Evolutionary conservation across 2,113 vertebrate species (phyloP).

Genomic region (Solenodon paradoxus): DNA sequence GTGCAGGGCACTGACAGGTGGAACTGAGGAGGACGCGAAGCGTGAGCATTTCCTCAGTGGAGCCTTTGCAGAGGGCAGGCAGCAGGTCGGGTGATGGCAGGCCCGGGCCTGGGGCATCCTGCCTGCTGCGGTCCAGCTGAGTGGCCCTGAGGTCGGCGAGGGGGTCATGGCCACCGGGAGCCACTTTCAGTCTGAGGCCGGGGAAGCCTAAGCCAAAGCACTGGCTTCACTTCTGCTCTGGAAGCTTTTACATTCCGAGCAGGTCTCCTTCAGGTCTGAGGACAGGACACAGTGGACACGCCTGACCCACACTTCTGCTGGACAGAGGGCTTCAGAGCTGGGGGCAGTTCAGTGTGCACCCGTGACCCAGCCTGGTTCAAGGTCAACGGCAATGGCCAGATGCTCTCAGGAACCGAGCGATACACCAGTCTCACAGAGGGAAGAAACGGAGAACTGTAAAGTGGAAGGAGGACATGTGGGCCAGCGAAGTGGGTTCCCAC

Average conservation of each 20-base stretch:
- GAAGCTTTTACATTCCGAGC: background rate
- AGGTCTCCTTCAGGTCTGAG: background rate
- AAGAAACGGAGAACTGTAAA: background rate
- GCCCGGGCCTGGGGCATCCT: background rate
- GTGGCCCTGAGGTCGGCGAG: background rate
- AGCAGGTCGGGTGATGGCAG: too few relatives aligned
- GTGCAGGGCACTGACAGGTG: background rate
- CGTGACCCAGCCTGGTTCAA: background rate
- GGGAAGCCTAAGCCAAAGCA: background rate
- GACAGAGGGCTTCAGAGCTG: background rate
- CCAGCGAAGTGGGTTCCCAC: conserved; percentile 32
- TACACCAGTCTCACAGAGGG: background rate
- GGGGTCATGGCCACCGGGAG: background rate
- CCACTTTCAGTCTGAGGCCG: background rate
- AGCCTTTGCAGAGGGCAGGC: background rate
- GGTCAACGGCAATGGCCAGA: background rate
- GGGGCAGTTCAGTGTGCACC: background rate
- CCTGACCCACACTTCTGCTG: background rate
- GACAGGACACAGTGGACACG: background rate
- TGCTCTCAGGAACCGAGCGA: too few relatives aligned
- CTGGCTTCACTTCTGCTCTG: background rate
- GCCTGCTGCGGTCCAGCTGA: background rate
- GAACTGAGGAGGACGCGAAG: background rate
- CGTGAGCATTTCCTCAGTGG: background rate
- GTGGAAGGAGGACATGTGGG: background rate